phyloP scores from a whole-genome alignment of 2,797 vertebrate genomes.

The Periparus ater region DNA sequence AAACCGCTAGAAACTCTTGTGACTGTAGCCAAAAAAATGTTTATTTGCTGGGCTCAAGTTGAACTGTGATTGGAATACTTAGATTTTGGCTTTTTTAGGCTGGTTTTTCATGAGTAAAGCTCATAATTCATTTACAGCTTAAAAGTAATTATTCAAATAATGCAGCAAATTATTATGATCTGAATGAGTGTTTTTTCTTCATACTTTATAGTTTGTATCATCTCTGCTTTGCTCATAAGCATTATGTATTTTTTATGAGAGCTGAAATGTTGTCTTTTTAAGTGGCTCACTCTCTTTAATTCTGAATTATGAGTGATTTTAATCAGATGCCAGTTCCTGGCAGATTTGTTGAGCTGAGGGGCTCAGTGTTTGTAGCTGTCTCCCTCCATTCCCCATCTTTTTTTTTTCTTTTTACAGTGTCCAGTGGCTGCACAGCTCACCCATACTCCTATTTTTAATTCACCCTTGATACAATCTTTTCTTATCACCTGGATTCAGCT shows the following conservation, averaged over 20 bases:
- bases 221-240: not conserved
- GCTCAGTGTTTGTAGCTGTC: not conserved
- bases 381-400: not conserved
- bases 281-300: not conserved
- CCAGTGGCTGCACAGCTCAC: not conserved
- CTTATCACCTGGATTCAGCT: not conserved
- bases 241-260: not conserved
- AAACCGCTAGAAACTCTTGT: not conserved
- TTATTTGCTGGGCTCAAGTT: slow-evolving; percentile 9
- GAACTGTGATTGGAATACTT: not conserved
- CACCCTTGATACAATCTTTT: not conserved
- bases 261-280: not conserved
- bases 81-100: not conserved
- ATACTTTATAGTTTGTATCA: not conserved
- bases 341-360: not conserved
- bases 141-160: slow-evolving; percentile 12
- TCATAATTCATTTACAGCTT: not conserved
- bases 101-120: not conserved
- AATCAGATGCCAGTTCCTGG: not conserved
- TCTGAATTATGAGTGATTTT: not conserved
- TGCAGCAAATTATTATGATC: not conserved
- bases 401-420: not conserved
- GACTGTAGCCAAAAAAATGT: not conserved
- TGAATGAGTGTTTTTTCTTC: not conserved
- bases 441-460: accelerated